phyloP scores from a whole-genome alignment of 2,797 vertebrate species.

The Sebastes melanostomus region DNA sequence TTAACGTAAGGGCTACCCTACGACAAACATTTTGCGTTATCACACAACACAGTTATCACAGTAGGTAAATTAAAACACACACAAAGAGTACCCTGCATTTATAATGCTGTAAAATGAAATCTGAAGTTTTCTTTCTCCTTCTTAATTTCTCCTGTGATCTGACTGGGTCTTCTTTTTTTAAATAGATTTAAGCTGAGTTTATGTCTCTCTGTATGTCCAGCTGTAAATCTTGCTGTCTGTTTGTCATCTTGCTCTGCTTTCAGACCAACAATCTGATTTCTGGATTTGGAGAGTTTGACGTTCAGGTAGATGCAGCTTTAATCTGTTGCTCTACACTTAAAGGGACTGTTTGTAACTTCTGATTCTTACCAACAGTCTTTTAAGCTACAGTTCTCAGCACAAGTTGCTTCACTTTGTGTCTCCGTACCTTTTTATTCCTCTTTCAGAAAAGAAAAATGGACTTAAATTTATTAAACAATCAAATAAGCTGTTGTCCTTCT shows the following conservation, averaged over 20 bases:
- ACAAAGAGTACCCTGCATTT: neutral
- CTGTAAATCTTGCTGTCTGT: neutral
- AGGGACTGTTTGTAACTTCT: no score
- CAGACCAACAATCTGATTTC: conserved; percentile 54
- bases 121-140: no score
- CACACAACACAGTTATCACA: neutral
- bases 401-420: neutral
- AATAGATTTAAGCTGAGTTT: neutral
- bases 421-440: neutral
- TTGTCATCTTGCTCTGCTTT: conserved; percentile 11
- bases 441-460: no score
- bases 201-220: neutral
- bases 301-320: conserved; percentile 50
- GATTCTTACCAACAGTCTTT: neutral
- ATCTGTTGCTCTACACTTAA: neutral
- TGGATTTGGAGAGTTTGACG: conserved; percentile 47
- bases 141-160: neutral
- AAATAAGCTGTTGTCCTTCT: neutral
- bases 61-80: neutral
- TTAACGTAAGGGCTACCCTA: neutral
- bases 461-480: accelerated
- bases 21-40: no score
- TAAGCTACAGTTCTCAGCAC: neutral
- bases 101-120: neutral
- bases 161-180: no score